These are phyloP conservation scores for Chiloscyllium punctatum DNA, from an alignment of 2,797 vertebrate genomes.

Conservation along the genomic window DNA sequence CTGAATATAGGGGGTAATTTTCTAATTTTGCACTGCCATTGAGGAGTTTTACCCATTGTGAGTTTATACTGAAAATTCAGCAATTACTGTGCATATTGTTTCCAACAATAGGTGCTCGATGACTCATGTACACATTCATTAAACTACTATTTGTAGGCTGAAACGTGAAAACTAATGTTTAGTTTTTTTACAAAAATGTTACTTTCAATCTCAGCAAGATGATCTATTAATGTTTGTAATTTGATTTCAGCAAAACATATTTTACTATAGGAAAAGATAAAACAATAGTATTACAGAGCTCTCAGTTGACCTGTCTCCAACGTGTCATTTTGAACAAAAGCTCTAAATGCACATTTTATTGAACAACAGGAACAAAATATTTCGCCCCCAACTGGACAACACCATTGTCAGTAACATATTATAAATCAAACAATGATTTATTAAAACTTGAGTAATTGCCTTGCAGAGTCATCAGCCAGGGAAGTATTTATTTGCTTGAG, in stretches of 20 bases:
- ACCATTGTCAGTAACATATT: neutral
- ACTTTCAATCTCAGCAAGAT: neutral
- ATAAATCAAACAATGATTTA: neutral
- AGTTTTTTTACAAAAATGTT: neutral
- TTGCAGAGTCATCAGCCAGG: neutral
- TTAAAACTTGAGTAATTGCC: neutral
- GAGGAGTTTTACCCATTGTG: neutral
- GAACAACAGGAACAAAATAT: neutral
- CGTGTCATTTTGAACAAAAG: neutral
- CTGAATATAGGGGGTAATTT: neutral
- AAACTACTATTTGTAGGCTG: neutral
- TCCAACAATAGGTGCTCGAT: neutral
- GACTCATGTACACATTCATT: neutral
- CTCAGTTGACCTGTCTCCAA: neutral
- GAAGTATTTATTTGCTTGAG: neutral
- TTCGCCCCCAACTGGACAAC: neutral
- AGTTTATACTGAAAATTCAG: neutral
- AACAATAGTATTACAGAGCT: neutral
- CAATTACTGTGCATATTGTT: neutral
- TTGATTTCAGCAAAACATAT: neutral
- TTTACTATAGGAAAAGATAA: neutral
- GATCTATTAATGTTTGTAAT: neutral
- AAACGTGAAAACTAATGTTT: neutral
- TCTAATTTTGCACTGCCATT: neutral
- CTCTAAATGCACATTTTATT: neutral